Percentiles rank a stretch among this genome's conserved stretches.
Evolutionary conservation across 37 sponge, comb jelly and placozoan genomes (phyloP).

Genomic region (Halichondria panicea): DNA sequence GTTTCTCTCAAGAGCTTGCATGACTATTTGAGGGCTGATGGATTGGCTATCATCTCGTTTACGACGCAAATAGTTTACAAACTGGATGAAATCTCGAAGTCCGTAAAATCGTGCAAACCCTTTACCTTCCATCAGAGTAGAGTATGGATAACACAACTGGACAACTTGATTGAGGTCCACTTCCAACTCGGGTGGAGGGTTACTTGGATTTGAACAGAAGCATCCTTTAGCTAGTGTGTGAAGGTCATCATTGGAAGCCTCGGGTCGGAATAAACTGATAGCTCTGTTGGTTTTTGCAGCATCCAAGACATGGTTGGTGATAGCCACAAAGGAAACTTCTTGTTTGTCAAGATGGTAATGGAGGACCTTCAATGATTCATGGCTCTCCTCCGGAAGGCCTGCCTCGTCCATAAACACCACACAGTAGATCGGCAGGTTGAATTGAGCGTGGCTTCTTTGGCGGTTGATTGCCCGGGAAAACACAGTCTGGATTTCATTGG

Average conservation of each 20-base stretch:
- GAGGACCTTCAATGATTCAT: conserved; percentile 89
- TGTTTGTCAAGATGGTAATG: conserved; percentile 84
- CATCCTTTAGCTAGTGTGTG: conserved; percentile 57
- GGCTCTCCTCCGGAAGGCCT: conserved; percentile 84
- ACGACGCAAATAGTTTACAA: conserved; percentile 71
- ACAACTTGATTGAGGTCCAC: conserved; percentile 27
- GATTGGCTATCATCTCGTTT: conserved; percentile 9
- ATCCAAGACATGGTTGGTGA: conserved; percentile 85
- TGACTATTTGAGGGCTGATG: conserved; percentile 42
- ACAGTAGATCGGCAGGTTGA: conserved; percentile 45
- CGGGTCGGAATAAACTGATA: conserved; percentile 76
- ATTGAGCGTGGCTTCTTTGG: conserved; percentile 25
- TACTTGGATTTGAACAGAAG: conserved; percentile 29
- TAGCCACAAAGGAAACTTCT: conserved; percentile 86
- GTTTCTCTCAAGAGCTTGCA: conserved; percentile 75
- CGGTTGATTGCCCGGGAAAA: conserved; percentile 71
- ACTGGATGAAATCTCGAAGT: conserved; percentile 80
- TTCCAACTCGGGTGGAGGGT: conserved; percentile 35
- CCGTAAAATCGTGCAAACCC: conserved; percentile 57
- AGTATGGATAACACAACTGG: conserved; percentile 46
- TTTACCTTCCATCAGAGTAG: conserved; percentile 24
- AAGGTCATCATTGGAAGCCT: conserved; percentile 44
- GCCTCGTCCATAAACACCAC: conserved; percentile 95
- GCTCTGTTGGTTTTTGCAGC: conserved; percentile 91
- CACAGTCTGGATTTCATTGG: conserved; percentile 76